Evolutionary conservation across 2,888 invertebrate genomes (phyloP), one percentile per base, ranked within the genome.

Genomic region (Eupithecia exiguata): DNA sequence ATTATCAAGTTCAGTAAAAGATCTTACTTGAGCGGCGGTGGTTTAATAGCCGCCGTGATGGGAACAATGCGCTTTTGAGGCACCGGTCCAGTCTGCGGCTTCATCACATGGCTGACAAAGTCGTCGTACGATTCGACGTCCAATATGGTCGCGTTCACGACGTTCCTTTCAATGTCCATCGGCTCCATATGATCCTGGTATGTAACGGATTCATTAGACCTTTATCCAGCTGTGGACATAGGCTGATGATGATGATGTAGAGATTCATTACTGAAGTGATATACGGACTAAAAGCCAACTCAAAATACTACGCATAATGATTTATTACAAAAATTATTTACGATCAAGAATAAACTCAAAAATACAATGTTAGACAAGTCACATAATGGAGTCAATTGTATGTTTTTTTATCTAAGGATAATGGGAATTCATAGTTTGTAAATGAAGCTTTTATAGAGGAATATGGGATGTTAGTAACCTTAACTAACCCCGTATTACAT

Each of bases 51-150:
- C 6, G 83, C 81, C 1, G 79, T 73, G 9, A 62, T 36, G 1
- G 68, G 68, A 3, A 71, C 40, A 6, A 40, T 69, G 12, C 74
- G 72, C 1, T 74, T 0, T 16, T 0, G 25, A 46, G 2, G 62
- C 40, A 0, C 0, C 58, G 1, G 25, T 25, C 5, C 12, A 58
- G 0, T 62, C 16, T 4, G 14, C 25, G 25, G 21, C 5, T 5
- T 18, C 73, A 76, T 63, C 66, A 36, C 73, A 21, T 10, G 5
- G 5, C 86, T 80, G 68, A 96, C 95, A 82, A 97, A 97, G 70
- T 95, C 93, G 75, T 95, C 95, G 86, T 96, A 97, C 83, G 97
- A 96, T 76, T 96, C 95, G 4, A 97, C 91, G 83, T 97, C 97
- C 83, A 97, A 95, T 1, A 96, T 86, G 7, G 96, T 96, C 0